Conservation (phyloP, 1,140 invertebrate genomes). For the Propsilocerus akamusi region DNA sequence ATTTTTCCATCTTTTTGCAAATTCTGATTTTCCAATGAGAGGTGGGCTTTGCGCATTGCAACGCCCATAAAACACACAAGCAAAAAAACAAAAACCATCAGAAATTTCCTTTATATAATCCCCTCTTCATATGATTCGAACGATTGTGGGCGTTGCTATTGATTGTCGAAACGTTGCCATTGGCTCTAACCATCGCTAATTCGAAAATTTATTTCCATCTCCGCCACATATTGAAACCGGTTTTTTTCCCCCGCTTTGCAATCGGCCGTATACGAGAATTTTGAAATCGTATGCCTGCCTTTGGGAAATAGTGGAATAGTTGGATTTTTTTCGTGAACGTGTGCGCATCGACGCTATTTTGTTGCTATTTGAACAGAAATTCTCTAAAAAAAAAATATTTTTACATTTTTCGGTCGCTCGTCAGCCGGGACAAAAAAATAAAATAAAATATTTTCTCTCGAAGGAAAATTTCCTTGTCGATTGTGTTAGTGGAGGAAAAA, state of each 20-base stretch:
- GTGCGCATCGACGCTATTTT: not conserved
- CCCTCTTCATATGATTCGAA: not conserved
- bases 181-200: not conserved
- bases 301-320: conserved; percentile 4
- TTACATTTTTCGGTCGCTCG: too few relatives aligned
- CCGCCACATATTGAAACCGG: not conserved
- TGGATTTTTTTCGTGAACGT: conserved; percentile 3
- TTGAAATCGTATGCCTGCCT: not conserved
- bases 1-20: not conserved
- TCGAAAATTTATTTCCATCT: conserved; percentile 4
- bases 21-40: not conserved
- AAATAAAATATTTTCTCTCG: not conserved
- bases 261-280: too few relatives aligned
- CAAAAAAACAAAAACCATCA: too few relatives aligned
- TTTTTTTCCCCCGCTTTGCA: not conserved
- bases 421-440: not conserved
- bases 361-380: not conserved
- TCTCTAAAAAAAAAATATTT: not conserved
- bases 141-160: not conserved
- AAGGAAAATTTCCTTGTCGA: too few relatives aligned
- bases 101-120: not conserved
- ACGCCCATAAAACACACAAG: too few relatives aligned
- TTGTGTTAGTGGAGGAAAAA: too few relatives aligned
- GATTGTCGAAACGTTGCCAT: not conserved
- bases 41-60: not conserved